These are phyloP conservation scores for Andrena chrysosceles DNA, from an alignment of 2,888 invertebrate species.

Conservation along the genomic window DNA sequence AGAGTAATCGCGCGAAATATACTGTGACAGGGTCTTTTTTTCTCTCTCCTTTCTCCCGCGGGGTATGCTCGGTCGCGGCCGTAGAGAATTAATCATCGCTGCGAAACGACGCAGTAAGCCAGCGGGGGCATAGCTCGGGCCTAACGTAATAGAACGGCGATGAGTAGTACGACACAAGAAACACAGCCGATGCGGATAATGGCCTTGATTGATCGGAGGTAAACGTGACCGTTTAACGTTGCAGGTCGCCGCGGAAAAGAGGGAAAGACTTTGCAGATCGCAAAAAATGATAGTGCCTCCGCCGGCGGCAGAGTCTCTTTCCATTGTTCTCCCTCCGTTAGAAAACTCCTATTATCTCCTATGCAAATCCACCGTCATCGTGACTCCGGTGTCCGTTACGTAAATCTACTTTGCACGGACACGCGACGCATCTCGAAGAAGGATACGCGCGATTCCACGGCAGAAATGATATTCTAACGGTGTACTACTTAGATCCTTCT, in stretches of 20 bases:
- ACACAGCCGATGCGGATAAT: constrained; percentile 60
- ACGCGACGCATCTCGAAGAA: constrained; percentile 10
- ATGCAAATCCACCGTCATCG: constrained; percentile 39
- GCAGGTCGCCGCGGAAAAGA: constrained; percentile 39
- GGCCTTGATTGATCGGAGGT: constrained; percentile 72
- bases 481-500: not conserved
- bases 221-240: constrained; percentile 66
- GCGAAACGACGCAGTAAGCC: constrained; percentile 73
- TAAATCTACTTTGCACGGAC: constrained; percentile 33
- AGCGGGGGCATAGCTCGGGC: constrained; percentile 56
- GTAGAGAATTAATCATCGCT: constrained; percentile 71
- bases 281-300: constrained; percentile 51
- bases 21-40: constrained; percentile 64
- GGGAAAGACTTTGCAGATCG: constrained; percentile 56
- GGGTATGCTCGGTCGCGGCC: constrained; percentile 57
- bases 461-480: constrained; percentile 8
- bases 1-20: constrained; percentile 81
- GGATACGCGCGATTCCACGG: constrained; percentile 2
- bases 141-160: constrained; percentile 73
- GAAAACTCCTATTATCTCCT: constrained; percentile 41
- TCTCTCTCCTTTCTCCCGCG: constrained; percentile 31
- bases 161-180: constrained; percentile 69
- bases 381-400: constrained; percentile 35
- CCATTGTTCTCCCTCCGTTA: constrained; percentile 45
- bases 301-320: constrained; percentile 40